These are phyloP conservation scores for Ctenosaura bakeri DNA, from an alignment of 2,797 vertebrate genomes.

Conservation along the genomic window DNA sequence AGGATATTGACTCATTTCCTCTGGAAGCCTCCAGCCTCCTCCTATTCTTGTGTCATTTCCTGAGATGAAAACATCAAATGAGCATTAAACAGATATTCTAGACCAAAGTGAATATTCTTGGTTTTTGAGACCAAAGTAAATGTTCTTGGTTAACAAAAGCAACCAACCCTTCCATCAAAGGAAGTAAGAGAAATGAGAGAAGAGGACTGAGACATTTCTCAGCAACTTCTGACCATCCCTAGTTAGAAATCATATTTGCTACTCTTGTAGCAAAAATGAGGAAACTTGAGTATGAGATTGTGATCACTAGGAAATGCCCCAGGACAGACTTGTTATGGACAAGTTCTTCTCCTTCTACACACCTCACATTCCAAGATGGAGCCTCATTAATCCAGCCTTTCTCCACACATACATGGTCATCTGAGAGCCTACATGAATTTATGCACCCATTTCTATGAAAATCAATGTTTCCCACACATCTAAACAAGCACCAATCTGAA, in stretches of 20 bases:
- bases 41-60: background rate
- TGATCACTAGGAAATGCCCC: background rate
- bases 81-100: background rate
- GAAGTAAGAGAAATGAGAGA: no score
- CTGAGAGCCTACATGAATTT: conserved; percentile 75
- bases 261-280: background rate
- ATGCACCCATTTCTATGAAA: conserved; percentile 78
- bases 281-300: background rate
- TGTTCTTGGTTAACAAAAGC: background rate
- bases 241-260: background rate
- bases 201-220: no score
- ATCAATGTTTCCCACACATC: conserved; percentile 81
- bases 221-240: background rate
- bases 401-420: conserved; percentile 55
- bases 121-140: background rate
- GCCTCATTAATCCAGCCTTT: conserved; percentile 66
- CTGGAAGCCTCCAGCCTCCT: background rate
- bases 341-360: background rate
- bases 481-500: conserved; percentile 78
- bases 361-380: conserved; percentile 38
- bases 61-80: no score
- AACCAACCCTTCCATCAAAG: background rate
- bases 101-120: background rate
- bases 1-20: background rate
- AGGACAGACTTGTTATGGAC: no score